Evolutionary conservation across 1,140 invertebrate genomes (phyloP).

Genomic region (Trichogramma pretiosum): DNA sequence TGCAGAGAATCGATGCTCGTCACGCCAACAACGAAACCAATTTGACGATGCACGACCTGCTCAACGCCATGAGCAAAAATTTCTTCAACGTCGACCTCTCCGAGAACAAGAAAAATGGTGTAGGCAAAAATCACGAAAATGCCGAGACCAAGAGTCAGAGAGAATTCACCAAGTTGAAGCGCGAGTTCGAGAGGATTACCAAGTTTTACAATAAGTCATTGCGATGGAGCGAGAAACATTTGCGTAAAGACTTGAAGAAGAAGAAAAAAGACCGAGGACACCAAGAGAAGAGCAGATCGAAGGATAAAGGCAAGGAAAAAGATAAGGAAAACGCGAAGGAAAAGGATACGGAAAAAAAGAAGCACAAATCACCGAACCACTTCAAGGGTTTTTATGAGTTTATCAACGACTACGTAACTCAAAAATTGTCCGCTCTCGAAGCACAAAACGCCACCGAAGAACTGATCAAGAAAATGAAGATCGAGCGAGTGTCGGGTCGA

Average conservation of each 20-base stretch:
- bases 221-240: slow-evolving; percentile 41
- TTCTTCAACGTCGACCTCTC: slow-evolving; percentile 42
- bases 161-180: slow-evolving; percentile 39
- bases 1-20: slow-evolving; percentile 38
- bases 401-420: slow-evolving; percentile 39
- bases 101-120: slow-evolving; percentile 26
- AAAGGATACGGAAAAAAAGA: slow-evolving; percentile 26
- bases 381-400: slow-evolving; percentile 43
- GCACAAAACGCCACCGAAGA: slow-evolving; percentile 35
- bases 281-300: slow-evolving; percentile 18
- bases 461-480: slow-evolving; percentile 36
- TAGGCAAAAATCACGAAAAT: slow-evolving; percentile 26
- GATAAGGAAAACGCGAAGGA: slow-evolving; percentile 21
- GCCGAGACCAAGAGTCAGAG: slow-evolving; percentile 36
- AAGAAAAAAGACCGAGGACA: slow-evolving; percentile 22
- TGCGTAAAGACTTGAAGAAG: slow-evolving; percentile 32
- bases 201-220: slow-evolving; percentile 42
- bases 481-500: slow-evolving; percentile 35
- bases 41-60: slow-evolving; percentile 40
- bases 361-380: slow-evolving; percentile 31
- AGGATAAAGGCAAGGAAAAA: slow-evolving; percentile 22
- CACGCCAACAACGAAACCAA: slow-evolving; percentile 35
- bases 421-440: slow-evolving; percentile 34
- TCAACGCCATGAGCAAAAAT: slow-evolving; percentile 42
- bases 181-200: slow-evolving; percentile 41